Evolutionary conservation across 2,888 invertebrate genomes (phyloP), one percentile per base, ranked within the genome.

Genomic region (Chrysolina americana): DNA sequence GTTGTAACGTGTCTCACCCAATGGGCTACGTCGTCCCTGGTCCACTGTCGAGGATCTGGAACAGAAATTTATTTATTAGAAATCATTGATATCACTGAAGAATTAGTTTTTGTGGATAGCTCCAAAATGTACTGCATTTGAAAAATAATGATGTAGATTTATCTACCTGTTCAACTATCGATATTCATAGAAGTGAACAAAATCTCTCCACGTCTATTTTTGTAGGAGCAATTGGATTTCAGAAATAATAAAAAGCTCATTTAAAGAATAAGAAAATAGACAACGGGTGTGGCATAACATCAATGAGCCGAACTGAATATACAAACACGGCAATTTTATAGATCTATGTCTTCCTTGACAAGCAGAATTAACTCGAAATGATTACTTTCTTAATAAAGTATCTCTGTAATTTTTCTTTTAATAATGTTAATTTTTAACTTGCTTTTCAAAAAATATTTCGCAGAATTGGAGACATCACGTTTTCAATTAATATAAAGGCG

Each of bases 1-100:
- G 89, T 86, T 0, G 92, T 89, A 85, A 93, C 92, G 77, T 89
- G 87, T 71, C 88, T 87, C 15, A 92, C 85, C 94, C 94, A 94
- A 72, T 90, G 88, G 72, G 91, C 91, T 2, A 94, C 94, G 82
- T 94, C 92, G 19, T 91, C 90, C 2, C 94, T 90, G 8, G 91
- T 90, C 94, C 94, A 94, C 50, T 91, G 90, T 0, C 94, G 89
- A 0, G 94, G 94, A 87, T 94, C 94, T 92, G 90, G 3, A 87
- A 86, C 36, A 36, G 8, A 36, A 36, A 36, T 4, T 36, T 36
- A 6, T 36, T 36, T 36, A 36, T 36, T 0, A 0, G 36, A 8
- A 36, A 36, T 36, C 6, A 36, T 36, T 8, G 36, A 28, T 28
- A 28, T 28, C 36, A 8, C 36, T 36, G 36, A 36, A 36, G 8